Percentiles rank a stretch among this genome's conserved stretches.
Evolutionary conservation across 2,113 vertebrate genomes (phyloP).

Genomic region (Indicator indicator): DNA sequence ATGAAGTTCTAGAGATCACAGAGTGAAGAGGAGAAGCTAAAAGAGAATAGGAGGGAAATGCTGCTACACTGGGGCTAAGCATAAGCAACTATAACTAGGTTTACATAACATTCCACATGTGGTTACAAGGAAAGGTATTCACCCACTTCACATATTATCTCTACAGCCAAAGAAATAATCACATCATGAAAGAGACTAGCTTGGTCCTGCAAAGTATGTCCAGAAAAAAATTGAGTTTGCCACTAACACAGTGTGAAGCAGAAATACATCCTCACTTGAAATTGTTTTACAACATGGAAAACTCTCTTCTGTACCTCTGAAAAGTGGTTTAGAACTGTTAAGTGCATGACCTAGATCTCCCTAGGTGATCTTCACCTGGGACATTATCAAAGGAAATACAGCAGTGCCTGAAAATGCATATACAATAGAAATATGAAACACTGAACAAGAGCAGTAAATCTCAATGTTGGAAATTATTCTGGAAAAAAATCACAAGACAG

Average conservation of each 20-base stretch:
- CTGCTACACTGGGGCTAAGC: not conserved
- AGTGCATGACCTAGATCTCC: not conserved
- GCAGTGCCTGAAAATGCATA: not conserved
- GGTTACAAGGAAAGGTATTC: not conserved
- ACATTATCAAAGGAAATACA: not conserved
- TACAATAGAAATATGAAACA: not conserved
- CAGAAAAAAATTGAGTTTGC: not conserved
- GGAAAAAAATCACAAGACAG: not conserved
- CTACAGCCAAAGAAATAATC: not conserved
- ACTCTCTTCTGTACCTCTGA: not conserved
- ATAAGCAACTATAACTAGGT: not conserved
- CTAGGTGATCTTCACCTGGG: not conserved
- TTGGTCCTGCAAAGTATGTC: not conserved
- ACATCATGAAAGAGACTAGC: not conserved
- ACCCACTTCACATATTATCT: not conserved
- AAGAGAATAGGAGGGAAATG: not conserved
- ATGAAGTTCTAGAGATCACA: not conserved
- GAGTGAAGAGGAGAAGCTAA: not conserved
- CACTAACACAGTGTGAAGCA: not conserved
- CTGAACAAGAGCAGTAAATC: not conserved
- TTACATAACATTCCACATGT: rapidly evolving
- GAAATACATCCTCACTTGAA: not conserved
- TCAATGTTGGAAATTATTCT: not conserved
- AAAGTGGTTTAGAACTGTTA: not conserved
- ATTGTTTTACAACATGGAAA: not conserved